Evolutionary conservation across 2,797 vertebrate genomes (phyloP), one percentile per base, ranked within the genome.

Genomic region (Microhierax caerulescens): DNA sequence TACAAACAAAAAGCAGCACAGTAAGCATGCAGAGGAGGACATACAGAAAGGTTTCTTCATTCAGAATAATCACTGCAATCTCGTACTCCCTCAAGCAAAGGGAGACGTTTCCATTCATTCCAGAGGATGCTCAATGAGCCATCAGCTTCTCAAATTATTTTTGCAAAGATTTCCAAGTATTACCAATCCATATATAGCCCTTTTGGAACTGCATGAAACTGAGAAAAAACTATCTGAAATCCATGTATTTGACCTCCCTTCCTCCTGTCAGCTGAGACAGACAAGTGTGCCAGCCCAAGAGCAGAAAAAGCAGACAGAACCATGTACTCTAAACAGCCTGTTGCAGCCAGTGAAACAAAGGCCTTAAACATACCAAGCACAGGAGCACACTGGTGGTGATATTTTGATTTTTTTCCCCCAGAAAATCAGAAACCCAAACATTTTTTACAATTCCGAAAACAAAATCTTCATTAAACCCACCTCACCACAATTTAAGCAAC

Each of bases 1-100:
- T 98, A 98, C 93, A 90, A 87, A 88, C 8, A 32, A 86, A 85
- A 84, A 96, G 92, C 90, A 83, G 95, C 67, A 72, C 34, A 89
- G 88, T 41, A 75, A 88, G 92, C 94, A 72, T 85, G 90, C 94
- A 73, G 87, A 96, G 91, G n/a, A 70, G 77, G 76, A 25, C 74
- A 56, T 4, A 30, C 2, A 69, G 80, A 88, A 76, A 83, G 74
- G 34, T 32, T 74, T 76, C 68, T 79, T 72, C 25, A 3, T 57
- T 68, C 73, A 74, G 75, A 73, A 84, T 37, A 69, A 61, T 53
- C 60, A 48, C 83, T 56, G 81, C 59, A 56, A 34, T 23, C 59
- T 2, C 0, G 15, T 5, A 37, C 50, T 77, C 39, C 27, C 73
- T 53, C 19, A 37, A 69, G 56, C 1, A 1, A 78, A 85, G 48